Conservation (phyloP, 2,797 vertebrate species). For the Microhierax caerulescens region DNA sequence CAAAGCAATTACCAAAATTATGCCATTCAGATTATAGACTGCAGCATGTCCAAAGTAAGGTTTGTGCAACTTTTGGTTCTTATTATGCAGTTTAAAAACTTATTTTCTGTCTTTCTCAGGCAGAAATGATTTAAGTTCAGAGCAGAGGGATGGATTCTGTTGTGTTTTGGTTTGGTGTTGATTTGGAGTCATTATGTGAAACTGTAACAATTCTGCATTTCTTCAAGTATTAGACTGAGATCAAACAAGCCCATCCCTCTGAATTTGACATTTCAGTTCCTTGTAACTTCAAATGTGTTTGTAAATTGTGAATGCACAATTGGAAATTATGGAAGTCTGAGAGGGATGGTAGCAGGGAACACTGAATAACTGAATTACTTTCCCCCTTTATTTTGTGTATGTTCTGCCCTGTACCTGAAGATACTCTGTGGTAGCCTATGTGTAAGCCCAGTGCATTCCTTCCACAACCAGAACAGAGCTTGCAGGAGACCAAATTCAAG, state of each 20-base stretch:
- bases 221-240: neutral
- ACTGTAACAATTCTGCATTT: neutral
- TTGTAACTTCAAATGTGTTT: neutral
- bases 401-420: neutral
- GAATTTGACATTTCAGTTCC: neutral
- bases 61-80: neutral
- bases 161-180: neutral
- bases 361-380: neutral
- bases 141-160: neutral
- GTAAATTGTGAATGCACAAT: neutral
- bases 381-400: neutral
- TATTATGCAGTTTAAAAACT: neutral
- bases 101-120: neutral
- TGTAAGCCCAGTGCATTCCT: fast-evolving
- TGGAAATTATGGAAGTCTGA: neutral
- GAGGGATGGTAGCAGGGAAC: neutral
- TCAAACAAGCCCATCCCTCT: neutral
- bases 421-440: neutral
- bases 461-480: neutral
- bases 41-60: neutral
- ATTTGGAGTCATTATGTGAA: neutral
- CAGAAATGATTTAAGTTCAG: neutral
- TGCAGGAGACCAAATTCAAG: fast-evolving
- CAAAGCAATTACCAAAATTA: neutral
- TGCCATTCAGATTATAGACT: neutral